phyloP scores from a whole-genome alignment of 2,113 vertebrate genomes.

The Chaetura pelagica region DNA sequence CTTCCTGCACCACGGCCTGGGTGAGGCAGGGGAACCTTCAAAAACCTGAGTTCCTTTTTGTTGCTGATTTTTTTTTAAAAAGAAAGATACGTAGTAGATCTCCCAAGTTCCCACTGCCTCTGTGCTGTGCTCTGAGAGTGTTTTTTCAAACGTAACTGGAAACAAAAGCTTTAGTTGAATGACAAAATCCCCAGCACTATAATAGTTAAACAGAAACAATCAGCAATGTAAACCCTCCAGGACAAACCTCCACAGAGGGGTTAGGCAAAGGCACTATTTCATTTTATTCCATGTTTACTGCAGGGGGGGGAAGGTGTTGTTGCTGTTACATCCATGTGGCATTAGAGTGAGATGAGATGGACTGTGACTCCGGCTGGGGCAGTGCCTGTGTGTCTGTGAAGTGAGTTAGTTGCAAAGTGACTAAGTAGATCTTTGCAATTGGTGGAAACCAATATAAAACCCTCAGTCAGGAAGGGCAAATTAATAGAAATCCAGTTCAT shows the following conservation, averaged over 20 bases:
- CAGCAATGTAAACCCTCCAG: accelerated
- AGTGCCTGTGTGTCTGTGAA: background rate
- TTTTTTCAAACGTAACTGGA: background rate
- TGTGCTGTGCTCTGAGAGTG: background rate
- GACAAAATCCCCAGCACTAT: background rate
- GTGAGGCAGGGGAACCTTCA: background rate
- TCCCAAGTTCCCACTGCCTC: background rate
- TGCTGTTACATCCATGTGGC: background rate
- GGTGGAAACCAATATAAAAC: accelerated
- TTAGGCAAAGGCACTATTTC: background rate
- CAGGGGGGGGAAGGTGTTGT: background rate
- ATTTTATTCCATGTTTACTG: background rate
- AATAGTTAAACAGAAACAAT: background rate
- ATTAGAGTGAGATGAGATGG: background rate
- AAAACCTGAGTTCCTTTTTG: background rate
- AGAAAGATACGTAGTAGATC: background rate
- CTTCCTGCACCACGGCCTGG: accelerated
- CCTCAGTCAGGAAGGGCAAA: background rate
- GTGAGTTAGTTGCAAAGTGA: background rate
- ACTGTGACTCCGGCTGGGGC: background rate
- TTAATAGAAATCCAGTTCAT: background rate
- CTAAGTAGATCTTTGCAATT: background rate
- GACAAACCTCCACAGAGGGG: background rate
- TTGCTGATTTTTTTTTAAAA: background rate
- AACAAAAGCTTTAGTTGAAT: background rate